These are phyloP conservation scores for Hystrix brachyura DNA, from an alignment of 2,113 vertebrate species.

Conservation along the genomic window DNA sequence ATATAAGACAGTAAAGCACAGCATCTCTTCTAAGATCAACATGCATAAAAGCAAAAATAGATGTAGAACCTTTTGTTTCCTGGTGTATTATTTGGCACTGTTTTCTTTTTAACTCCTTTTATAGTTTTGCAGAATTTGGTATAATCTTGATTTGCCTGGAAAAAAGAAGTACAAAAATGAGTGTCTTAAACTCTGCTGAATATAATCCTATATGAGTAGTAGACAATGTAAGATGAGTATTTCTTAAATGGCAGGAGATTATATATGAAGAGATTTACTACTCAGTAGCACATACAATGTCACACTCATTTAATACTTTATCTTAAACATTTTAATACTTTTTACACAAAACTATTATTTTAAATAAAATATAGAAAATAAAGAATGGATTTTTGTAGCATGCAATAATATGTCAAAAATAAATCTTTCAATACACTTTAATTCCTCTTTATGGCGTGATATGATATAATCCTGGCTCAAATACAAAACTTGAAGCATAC, in stretches of 20 bases:
- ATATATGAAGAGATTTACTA: background rate
- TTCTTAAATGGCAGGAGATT: background rate
- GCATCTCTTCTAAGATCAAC: background rate
- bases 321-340: constrained; percentile 45
- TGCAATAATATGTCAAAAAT: constrained; percentile 53
- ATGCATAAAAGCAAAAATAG: constrained; percentile 2
- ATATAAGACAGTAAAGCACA: constrained; percentile 11
- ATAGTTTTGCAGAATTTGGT: background rate
- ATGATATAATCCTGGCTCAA: background rate
- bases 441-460: background rate
- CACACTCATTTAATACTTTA: constrained; percentile 8
- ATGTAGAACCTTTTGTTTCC: background rate
- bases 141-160: background rate
- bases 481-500: background rate
- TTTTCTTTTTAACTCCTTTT: background rate
- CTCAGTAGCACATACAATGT: background rate
- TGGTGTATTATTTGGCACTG: constrained; percentile 15
- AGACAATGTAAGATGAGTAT: background rate
- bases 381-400: constrained; percentile 3
- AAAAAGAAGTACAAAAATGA: background rate
- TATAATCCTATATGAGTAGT: background rate
- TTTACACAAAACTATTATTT: constrained; percentile 46
- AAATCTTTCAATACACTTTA: background rate
- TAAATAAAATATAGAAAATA: constrained; percentile 22
- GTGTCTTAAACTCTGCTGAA: background rate